Conservation (phyloP, 1,140 invertebrate genomes). For the Chironomus striatipennis region DNA sequence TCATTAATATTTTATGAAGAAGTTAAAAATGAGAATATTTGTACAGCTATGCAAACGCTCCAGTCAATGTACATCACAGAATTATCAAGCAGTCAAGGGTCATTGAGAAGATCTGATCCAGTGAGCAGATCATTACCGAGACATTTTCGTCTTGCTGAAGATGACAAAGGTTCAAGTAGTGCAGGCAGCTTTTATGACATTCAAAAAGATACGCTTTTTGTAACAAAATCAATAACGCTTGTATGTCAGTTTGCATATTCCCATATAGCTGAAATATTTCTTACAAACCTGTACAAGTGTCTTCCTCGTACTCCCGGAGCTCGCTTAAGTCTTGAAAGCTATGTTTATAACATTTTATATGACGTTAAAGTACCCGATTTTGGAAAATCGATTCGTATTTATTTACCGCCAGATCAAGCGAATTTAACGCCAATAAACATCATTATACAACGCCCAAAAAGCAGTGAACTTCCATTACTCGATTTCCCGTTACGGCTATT, state of each 20-base stretch:
- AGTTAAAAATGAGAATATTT: constrained; percentile 83
- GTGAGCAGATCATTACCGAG: constrained; percentile 69
- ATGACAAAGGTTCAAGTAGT: constrained; percentile 53
- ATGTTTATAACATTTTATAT: constrained; percentile 91
- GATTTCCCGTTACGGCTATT: constrained; percentile 87
- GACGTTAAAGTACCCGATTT: constrained; percentile 83
- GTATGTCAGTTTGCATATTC: constrained; percentile 87
- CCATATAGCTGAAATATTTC: constrained; percentile 71
- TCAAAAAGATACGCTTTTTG: constrained; percentile 85
- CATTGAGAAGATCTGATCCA: constrained; percentile 47
- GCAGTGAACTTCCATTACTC: constrained; percentile 80
- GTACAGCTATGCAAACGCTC: constrained; percentile 87
- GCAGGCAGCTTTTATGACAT: constrained; percentile 85
- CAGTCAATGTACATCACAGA: constrained; percentile 91
- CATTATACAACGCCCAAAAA: constrained; percentile 61
- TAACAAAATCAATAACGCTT: constrained; percentile 89
- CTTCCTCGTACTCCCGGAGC: constrained; percentile 61
- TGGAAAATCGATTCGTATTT: constrained; percentile 78
- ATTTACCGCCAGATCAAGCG: constrained; percentile 62
- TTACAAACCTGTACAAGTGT: constrained; percentile 79
- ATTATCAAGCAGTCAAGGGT: constrained; percentile 67
- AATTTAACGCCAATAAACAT: constrained; percentile 55
- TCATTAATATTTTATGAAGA: constrained; percentile 93
- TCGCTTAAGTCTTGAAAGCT: constrained; percentile 76
- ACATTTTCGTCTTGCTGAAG: constrained; percentile 69